These are phyloP conservation scores for Tichodroma muraria DNA, from an alignment of 2,113 vertebrate genomes.

Conservation along the genomic window DNA sequence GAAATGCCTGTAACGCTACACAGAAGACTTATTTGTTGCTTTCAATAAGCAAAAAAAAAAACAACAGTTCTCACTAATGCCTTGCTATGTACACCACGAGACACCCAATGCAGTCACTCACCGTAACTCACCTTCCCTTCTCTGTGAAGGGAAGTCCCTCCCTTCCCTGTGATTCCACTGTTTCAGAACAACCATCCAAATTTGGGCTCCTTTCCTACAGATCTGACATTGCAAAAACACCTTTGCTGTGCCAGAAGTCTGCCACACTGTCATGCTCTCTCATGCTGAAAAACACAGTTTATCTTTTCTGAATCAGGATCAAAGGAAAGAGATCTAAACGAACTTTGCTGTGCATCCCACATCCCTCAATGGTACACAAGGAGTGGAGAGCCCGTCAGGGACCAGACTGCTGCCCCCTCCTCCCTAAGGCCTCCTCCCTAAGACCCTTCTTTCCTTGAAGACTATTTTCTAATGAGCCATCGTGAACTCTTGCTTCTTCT, in stretches of 20 bases:
- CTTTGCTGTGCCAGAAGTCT: not conserved
- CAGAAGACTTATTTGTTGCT: not conserved
- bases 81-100: not conserved
- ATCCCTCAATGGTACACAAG: not conserved
- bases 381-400: not conserved
- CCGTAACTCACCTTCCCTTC: not conserved
- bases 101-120: not conserved
- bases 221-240: no score
- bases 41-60: not conserved
- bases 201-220: not conserved
- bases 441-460: not conserved
- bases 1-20: not conserved
- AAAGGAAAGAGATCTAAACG: not conserved
- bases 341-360: not conserved
- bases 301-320: not conserved
- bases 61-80: not conserved
- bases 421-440: not conserved
- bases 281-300: not conserved
- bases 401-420: not conserved
- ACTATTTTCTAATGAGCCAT: not conserved
- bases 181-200: not conserved
- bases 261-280: not conserved
- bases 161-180: not conserved
- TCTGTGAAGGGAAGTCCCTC: not conserved
- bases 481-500: fast-evolving